phyloP scores from a whole-genome alignment of 2,888 invertebrate species.

The Anarsia innoxiella region DNA sequence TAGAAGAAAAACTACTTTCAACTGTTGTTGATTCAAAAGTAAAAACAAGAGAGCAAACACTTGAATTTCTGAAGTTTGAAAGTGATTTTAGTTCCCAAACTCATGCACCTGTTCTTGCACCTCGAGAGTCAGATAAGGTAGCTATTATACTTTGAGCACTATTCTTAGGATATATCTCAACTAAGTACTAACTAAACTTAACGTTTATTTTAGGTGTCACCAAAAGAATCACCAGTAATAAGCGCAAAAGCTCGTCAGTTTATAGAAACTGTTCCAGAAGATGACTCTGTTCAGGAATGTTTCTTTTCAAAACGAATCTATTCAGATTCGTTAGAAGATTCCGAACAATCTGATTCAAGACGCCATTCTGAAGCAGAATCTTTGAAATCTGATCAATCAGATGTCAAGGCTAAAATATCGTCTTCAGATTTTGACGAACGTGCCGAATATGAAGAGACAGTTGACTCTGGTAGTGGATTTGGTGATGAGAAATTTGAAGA shows the following conservation, averaged over 20 bases:
- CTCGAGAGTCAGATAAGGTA: conserved; percentile 50
- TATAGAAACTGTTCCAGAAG: conserved; percentile 73
- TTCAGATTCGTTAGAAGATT: conserved; percentile 70
- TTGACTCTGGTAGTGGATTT: conserved; percentile 67
- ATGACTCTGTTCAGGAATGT: conserved; percentile 71
- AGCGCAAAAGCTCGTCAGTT: conserved; percentile 71
- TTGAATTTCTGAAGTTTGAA: conserved; percentile 57
- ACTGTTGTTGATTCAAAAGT: conserved; percentile 26
- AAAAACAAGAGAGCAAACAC: conserved; percentile 34
- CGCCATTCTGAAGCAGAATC: conserved; percentile 71
- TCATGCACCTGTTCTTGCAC: conserved; percentile 26
- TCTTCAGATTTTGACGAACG: conserved; percentile 70
- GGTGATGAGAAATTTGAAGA: conserved; percentile 70
- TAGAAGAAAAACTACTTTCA: conserved; percentile 31
- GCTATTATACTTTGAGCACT: background rate
- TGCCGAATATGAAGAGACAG: conserved; percentile 66
- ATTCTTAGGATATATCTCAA: background rate
- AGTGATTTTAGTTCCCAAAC: conserved; percentile 51
- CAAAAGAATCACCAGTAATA: conserved; percentile 67
- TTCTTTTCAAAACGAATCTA: conserved; percentile 72
- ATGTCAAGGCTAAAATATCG: conserved; percentile 62
- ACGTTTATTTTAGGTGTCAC: conserved; percentile 34
- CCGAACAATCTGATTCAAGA: conserved; percentile 67
- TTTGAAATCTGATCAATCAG: conserved; percentile 68
- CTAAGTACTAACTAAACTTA: conserved; percentile 12